phyloP scores from a whole-genome alignment of 2,888 invertebrate genomes.

The Xylota sylvarum region DNA sequence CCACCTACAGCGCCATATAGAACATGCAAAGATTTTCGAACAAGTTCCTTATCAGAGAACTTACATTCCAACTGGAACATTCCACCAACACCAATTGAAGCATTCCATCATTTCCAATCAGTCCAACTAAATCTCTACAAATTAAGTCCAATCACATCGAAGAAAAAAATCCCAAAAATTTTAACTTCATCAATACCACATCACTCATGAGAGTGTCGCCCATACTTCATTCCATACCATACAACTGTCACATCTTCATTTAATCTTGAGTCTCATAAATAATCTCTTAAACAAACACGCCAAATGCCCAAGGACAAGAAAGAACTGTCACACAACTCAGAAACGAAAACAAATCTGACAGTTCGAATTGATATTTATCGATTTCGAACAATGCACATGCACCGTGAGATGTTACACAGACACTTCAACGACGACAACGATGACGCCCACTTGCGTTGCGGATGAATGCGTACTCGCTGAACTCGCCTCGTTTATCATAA shows the following conservation, averaged over 20 bases:
- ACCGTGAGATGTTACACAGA: constrained; percentile 17
- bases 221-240: constrained; percentile 55
- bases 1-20: too few species aligned
- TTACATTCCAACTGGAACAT: too few species aligned
- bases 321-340: constrained; percentile 54
- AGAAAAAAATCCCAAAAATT: neutral
- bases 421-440: constrained; percentile 43
- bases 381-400: constrained; percentile 68
- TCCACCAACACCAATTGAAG: neutral
- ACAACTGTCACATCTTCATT: constrained; percentile 72
- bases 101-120: neutral
- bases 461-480: constrained; percentile 43
- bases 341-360: constrained; percentile 73
- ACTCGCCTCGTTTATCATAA: constrained; percentile 61
- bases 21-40: too few species aligned
- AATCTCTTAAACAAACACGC: constrained; percentile 38
- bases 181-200: constrained; percentile 37
- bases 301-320: constrained; percentile 52
- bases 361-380: constrained; percentile 75
- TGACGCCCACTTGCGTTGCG: constrained; percentile 25
- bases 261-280: constrained; percentile 67
- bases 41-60: neutral
- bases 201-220: constrained; percentile 46
- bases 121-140: neutral
- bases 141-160: neutral